Percentiles rank a stretch among this genome's conserved stretches.
phyloP scores from a whole-genome alignment of 2,797 vertebrate genomes.

The Aulostomus chinensis region DNA sequence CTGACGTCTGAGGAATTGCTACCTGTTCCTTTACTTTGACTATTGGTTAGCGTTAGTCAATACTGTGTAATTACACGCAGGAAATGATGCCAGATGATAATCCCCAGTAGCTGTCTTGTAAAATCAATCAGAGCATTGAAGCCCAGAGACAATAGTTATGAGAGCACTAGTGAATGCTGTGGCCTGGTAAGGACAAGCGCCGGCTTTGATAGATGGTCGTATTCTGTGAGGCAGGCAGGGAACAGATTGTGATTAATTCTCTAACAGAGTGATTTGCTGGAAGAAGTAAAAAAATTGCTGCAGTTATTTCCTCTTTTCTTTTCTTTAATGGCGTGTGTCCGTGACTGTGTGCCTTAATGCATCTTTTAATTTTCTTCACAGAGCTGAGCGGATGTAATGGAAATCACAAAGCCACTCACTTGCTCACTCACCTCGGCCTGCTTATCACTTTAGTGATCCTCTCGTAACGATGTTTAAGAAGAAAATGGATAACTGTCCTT shows the following conservation, averaged over 20 bases:
- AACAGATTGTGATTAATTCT: constrained; percentile 81
- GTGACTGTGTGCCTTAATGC: constrained; percentile 45
- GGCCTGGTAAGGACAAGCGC: constrained; percentile 41
- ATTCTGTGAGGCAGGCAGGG: constrained; percentile 69
- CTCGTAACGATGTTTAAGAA: constrained; percentile 68
- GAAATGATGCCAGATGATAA: constrained; percentile 59
- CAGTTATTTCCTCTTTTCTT: constrained; percentile 52
- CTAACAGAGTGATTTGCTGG: constrained; percentile 58
- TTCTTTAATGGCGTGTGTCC: constrained; percentile 45
- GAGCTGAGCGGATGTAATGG: constrained; percentile 63
- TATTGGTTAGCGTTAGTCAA: constrained; percentile 41
- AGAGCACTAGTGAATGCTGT: constrained; percentile 49
- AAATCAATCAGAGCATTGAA: constrained; percentile 69
- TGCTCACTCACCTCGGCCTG: constrained; percentile 32
- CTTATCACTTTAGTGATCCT: constrained; percentile 71
- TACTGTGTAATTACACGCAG: constrained; percentile 54
- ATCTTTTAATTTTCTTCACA: constrained; percentile 65
- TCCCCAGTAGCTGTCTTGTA: constrained; percentile 57
- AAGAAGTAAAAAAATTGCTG: constrained; percentile 56
- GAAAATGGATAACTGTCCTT: constrained; percentile 70
- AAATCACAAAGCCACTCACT: constrained; percentile 67
- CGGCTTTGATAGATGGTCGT: constrained; percentile 74
- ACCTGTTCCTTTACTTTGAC: constrained; percentile 27
- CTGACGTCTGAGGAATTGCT: constrained; percentile 18
- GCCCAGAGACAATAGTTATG: constrained; percentile 59